Base-by-base conservation (phyloP, 2,888 invertebrate species). In the Amaurobius ferox region DNA sequence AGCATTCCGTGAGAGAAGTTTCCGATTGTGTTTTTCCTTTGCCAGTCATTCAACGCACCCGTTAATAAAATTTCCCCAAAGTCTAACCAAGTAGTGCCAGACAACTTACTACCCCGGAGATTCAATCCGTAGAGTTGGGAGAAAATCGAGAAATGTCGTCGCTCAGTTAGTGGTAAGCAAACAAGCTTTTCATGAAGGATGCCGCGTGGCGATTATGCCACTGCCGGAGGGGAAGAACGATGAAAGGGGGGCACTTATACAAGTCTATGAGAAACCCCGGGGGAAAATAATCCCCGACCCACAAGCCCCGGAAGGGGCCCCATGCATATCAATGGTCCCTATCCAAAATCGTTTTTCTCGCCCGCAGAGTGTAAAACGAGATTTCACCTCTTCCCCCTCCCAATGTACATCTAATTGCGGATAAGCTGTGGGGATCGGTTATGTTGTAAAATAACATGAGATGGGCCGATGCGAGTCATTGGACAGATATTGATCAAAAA, bases 301-400 rank as follows among this genome's bases (percentile, higher is more conserved):
- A n/a, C n/a, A 2, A 23, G 40, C 30, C 55, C 55, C 55, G 32
- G 32, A 66, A 32, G 23, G 32, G 23, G 35, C 48, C 9, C 73
- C 44, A n/a, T 83, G 83, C 70, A 83, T 83, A 83, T 83, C 76
- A 83, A 83, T 83, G 71, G 55, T 35, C 2, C 61, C 48, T 32
- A 71, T 71, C 64, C 19, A 16, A 39, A 55, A 64, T 29, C 83
- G 83, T 70, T 83, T 83, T 83, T 71, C 76, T 70, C 83, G 66
- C 76, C 70, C 81, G 74, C 73, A 67, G 80, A 80, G 80, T 81
- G 81, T 81, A 76, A 81, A 81, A 70, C 81, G 81, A 81, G 74
- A 28, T 30, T 28, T 61, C 40, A 39, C 30, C 76, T 62, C 62
- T n/a, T 71, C 67, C 35, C 26, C 19, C 9, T 11, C 19, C 35